These are phyloP conservation scores for Agrypnia vestita DNA, from an alignment of 1,140 invertebrate species.

Conservation along the genomic window DNA sequence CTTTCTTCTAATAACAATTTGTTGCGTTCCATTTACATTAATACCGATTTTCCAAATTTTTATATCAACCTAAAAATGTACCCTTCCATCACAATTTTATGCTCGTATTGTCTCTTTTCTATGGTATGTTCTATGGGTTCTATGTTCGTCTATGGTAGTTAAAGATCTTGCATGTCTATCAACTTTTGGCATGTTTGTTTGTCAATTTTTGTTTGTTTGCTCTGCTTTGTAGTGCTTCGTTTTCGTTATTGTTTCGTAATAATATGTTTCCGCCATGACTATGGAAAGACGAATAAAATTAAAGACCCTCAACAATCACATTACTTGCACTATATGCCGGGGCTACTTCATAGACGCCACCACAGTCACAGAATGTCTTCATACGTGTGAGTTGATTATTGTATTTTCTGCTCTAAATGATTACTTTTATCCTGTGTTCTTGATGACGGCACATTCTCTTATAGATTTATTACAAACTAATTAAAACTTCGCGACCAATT, in stretches of 20 bases:
- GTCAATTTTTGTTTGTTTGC: conserved; percentile 45
- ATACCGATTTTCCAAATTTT: too few relatives aligned
- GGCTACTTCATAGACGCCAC: conserved; percentile 98
- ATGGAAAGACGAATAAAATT: conserved; percentile 94
- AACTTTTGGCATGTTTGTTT: conserved; percentile 50
- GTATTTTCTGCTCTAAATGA: too few relatives aligned
- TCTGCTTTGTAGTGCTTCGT: conserved; percentile 39
- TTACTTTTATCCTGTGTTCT: too few relatives aligned
- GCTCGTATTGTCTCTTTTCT: too few relatives aligned
- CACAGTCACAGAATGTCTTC: conserved; percentile 97
- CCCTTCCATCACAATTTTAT: too few relatives aligned
- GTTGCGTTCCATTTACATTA: too few relatives aligned
- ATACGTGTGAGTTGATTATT: conserved; percentile 87
- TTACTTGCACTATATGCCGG: conserved; percentile 96
- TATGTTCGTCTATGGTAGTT: not conserved
- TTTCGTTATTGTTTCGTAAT: conserved; percentile 27
- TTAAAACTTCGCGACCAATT: too few relatives aligned
- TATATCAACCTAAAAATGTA: too few relatives aligned
- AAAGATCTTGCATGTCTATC: conserved; percentile 24
- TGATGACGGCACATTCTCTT: too few relatives aligned
- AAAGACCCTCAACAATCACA: conserved; percentile 92
- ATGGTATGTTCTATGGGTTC: too few relatives aligned
- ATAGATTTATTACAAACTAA: too few relatives aligned
- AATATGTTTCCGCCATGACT: conserved; percentile 70
- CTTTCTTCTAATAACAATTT: too few relatives aligned